Percentiles rank a stretch among this genome's conserved stretches.
Conservation (phyloP, 2,113 vertebrate species). For the Sorex araneus region DNA sequence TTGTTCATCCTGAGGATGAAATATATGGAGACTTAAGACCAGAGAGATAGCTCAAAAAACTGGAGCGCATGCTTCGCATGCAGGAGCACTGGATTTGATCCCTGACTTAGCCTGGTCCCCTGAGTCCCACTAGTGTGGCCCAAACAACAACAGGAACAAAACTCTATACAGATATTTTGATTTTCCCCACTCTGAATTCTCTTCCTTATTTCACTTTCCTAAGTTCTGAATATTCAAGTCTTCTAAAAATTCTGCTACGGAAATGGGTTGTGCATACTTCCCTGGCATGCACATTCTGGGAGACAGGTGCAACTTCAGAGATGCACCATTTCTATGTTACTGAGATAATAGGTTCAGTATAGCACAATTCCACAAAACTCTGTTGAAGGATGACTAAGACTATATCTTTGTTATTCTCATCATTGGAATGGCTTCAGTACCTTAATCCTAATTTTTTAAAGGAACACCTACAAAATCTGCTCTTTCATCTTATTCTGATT, state of each 20-base stretch:
- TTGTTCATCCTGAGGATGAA: not conserved
- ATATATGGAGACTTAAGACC: not conserved
- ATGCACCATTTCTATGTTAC: not conserved
- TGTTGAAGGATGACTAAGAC: not conserved
- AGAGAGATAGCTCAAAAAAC: too few species aligned
- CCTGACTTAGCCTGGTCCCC: not conserved
- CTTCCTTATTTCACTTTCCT: constrained; percentile 6
- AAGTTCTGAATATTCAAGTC: not conserved
- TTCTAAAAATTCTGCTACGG: not conserved
- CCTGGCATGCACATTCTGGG: too few species aligned
- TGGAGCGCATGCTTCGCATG: too few species aligned
- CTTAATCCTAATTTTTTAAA: not conserved
- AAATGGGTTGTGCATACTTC: not conserved
- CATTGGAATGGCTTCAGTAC: constrained; percentile 6
- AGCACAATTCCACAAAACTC: not conserved
- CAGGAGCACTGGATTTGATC: too few species aligned
- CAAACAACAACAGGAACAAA: too few species aligned
- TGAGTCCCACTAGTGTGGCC: too few species aligned
- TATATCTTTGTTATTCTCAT: not conserved
- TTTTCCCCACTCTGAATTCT: not conserved
- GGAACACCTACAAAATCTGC: not conserved
- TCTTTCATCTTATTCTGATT: constrained; percentile 21
- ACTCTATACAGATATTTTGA: not conserved
- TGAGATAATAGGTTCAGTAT: not conserved
- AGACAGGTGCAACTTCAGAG: too few species aligned